These are phyloP conservation scores for Trissonchulus sp. DNA, from an alignment of 2,888 invertebrate species.

Conservation along the genomic window DNA sequence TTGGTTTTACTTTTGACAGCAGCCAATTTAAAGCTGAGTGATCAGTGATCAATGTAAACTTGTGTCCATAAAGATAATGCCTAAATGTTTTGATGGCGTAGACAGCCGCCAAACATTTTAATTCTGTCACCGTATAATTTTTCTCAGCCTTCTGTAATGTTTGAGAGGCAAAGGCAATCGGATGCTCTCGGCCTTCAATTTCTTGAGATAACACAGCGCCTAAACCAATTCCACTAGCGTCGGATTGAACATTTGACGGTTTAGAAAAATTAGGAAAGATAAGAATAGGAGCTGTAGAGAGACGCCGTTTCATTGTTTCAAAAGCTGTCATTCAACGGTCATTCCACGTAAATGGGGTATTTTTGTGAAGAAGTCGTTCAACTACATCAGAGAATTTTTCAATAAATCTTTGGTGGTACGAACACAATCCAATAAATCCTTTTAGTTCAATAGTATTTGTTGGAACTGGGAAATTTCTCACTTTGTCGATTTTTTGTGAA, in stretches of 20 bases:
- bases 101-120: conserved; percentile 40
- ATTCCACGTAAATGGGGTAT: too few relatives aligned
- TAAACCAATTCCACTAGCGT: conserved; percentile 40
- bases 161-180: conserved; percentile 40
- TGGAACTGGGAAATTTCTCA: conserved; percentile 12
- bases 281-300: too few relatives aligned
- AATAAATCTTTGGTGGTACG: not conserved
- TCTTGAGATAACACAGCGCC: conserved; percentile 40
- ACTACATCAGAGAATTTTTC: too few relatives aligned
- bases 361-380: too few relatives aligned
- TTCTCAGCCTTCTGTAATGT: conserved; percentile 37
- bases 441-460: not conserved
- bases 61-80: conserved; percentile 27
- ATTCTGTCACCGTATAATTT: conserved; percentile 39
- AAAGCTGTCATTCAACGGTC: too few relatives aligned
- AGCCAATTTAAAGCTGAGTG: conserved; percentile 33
- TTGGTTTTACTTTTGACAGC: conserved; percentile 51
- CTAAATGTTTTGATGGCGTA: conserved; percentile 33
- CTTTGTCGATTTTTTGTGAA: conserved; percentile 11
- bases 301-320: too few relatives aligned
- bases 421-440: not conserved
- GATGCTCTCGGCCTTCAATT: conserved; percentile 33
- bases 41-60: conserved; percentile 30
- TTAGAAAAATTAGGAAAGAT: too few relatives aligned
- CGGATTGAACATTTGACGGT: conserved; percentile 38